These are phyloP conservation scores for Zoanthus sociatus DNA, from an alignment of 92 coral and sea anemone genomes.

Conservation along the genomic window DNA sequence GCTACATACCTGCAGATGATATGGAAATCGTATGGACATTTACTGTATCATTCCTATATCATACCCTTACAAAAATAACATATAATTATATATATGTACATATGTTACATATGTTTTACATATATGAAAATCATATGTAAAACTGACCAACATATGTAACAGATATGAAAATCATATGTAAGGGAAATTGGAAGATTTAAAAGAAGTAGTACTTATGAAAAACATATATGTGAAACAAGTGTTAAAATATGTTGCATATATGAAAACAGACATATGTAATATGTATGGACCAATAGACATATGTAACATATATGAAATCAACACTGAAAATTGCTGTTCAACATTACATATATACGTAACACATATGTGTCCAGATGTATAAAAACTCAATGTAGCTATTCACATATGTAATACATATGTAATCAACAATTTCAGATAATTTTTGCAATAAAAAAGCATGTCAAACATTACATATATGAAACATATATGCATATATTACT, in stretches of 20 bases:
- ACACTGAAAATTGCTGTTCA: background rate
- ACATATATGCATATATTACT: background rate
- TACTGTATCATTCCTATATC: no score
- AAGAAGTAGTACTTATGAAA: background rate
- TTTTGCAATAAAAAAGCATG: no score
- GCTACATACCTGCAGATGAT: no score
- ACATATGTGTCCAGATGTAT: background rate
- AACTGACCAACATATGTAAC: no score
- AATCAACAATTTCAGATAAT: no score
- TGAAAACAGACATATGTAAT: background rate
- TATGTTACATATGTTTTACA: no score
- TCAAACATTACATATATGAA: no score
- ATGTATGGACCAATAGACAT: background rate
- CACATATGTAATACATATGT: background rate
- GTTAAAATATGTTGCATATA: background rate
- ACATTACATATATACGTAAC: constrained; percentile 4
- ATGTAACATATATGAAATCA: background rate
- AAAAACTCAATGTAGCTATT: background rate
- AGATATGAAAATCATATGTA: background rate
- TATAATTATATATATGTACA: no score
- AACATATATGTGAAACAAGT: background rate
- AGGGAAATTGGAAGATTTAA: background rate
- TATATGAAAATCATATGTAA: no score
- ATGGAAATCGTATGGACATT: no score
- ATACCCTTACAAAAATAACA: no score